Percentiles rank a stretch among this genome's conserved stretches.
These are phyloP conservation scores for Mesochorus sp. DNA, from an alignment of 2,888 invertebrate species.

Conservation along the genomic window DNA sequence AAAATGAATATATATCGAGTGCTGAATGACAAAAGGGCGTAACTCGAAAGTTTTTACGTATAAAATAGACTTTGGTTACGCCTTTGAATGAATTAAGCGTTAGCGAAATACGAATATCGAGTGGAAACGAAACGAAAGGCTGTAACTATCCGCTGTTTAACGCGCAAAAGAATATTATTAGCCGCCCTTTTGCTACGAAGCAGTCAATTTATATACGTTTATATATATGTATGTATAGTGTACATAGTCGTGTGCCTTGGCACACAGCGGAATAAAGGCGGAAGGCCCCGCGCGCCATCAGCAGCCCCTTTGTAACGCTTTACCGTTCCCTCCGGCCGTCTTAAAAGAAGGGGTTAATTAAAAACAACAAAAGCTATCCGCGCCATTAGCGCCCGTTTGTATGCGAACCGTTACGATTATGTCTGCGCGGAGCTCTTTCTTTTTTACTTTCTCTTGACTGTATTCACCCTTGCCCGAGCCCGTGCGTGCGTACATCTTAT, in stretches of 20 bases:
- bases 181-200: background rate
- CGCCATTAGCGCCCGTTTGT: conserved; percentile 82
- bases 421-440: conserved; percentile 67
- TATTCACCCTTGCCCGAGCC: background rate
- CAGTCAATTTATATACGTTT: background rate
- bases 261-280: conserved; percentile 54
- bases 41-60: background rate
- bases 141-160: background rate
- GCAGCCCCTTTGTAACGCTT: conserved; percentile 71
- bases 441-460: conserved; percentile 8
- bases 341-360: conserved; percentile 82
- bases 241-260: conserved; percentile 35
- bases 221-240: background rate
- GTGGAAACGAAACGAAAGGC: background rate
- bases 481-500: background rate
- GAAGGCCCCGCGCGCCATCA: conserved; percentile 60
- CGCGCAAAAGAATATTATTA: background rate
- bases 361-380: conserved; percentile 82
- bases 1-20: conserved; percentile 23
- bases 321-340: conserved; percentile 76
- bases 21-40: conserved; percentile 22
- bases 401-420: conserved; percentile 80
- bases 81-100: background rate
- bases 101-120: background rate
- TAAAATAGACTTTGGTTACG: background rate